Conservation (phyloP, 2,888 invertebrate genomes). For the Anorthoa munda region DNA sequence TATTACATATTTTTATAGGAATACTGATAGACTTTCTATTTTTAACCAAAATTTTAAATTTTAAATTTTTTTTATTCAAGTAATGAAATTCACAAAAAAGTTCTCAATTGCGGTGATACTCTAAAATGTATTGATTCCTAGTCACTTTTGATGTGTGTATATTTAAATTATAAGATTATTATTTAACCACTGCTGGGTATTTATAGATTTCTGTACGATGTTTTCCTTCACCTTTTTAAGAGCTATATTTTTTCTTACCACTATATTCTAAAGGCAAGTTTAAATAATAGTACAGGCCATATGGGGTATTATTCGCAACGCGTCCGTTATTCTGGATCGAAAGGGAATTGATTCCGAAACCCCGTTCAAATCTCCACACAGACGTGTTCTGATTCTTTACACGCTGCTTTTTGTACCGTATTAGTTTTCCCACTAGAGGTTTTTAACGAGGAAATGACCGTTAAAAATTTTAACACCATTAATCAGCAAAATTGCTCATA, state of each 20-base stretch:
- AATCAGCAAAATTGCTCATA: too few relatives aligned
- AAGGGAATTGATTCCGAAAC: slow-evolving; percentile 71
- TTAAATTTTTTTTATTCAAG: too few relatives aligned
- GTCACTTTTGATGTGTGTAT: too few relatives aligned
- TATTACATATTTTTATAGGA: too few relatives aligned
- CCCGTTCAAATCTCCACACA: slow-evolving; percentile 66
- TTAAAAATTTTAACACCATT: too few relatives aligned
- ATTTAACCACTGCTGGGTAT: too few relatives aligned
- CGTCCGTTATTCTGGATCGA: slow-evolving; percentile 62
- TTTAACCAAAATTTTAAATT: too few relatives aligned
- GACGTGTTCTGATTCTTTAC: slow-evolving; percentile 66
- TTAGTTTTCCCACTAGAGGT: slow-evolving; percentile 31
- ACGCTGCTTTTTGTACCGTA: slow-evolving; percentile 35
- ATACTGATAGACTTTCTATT: too few relatives aligned
- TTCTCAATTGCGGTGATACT: too few relatives aligned
- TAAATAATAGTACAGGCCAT: slow-evolving; percentile 41
- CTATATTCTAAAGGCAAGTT: slow-evolving; percentile 22
- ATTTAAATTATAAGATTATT: too few relatives aligned
- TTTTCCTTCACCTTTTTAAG: not conserved
- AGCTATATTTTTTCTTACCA: not conserved
- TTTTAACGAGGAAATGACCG: not conserved
- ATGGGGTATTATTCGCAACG: slow-evolving; percentile 63
- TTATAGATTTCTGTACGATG: not conserved
- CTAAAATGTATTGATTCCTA: too few relatives aligned
- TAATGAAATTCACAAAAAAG: too few relatives aligned